Evolutionary conservation across 2,888 invertebrate genomes (phyloP).

Genomic region (Coelinius sp.): DNA sequence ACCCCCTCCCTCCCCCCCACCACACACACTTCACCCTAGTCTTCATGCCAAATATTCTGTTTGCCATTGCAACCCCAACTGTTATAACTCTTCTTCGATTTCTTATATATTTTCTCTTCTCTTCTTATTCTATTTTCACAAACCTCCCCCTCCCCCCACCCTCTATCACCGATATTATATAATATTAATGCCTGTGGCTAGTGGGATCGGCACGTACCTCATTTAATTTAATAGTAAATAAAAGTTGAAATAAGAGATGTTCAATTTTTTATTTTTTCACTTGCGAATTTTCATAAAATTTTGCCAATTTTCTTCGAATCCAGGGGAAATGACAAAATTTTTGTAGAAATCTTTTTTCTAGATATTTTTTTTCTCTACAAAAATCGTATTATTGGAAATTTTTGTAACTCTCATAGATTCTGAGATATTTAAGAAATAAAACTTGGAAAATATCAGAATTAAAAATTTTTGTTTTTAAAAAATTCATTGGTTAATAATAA

Average conservation of each 20-base stretch:
- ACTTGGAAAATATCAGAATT: too few relatives aligned
- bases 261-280: slow-evolving; percentile 8
- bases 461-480: too few relatives aligned
- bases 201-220: slow-evolving; percentile 56
- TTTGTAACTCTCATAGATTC: neutral
- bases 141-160: too few relatives aligned
- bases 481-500: too few relatives aligned
- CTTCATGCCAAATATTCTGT: slow-evolving; percentile 48
- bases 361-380: too few relatives aligned
- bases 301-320: too few relatives aligned
- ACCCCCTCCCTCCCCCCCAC: slow-evolving; percentile 1
- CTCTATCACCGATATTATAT: slow-evolving; percentile 59
- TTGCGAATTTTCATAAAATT: too few relatives aligned
- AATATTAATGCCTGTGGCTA: slow-evolving; percentile 65
- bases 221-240: neutral
- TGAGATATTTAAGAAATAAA: neutral
- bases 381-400: too few relatives aligned
- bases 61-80: slow-evolving; percentile 48
- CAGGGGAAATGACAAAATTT: too few relatives aligned
- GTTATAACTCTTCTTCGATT: slow-evolving; percentile 49
- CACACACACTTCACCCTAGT: slow-evolving; percentile 30
- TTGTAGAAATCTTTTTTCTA: too few relatives aligned
- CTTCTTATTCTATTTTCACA: slow-evolving; percentile 39
- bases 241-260: neutral
- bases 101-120: slow-evolving; percentile 50